Base-by-base conservation (phyloP, 2,797 vertebrate genomes). In the Distichodus sexfasciatus region DNA sequence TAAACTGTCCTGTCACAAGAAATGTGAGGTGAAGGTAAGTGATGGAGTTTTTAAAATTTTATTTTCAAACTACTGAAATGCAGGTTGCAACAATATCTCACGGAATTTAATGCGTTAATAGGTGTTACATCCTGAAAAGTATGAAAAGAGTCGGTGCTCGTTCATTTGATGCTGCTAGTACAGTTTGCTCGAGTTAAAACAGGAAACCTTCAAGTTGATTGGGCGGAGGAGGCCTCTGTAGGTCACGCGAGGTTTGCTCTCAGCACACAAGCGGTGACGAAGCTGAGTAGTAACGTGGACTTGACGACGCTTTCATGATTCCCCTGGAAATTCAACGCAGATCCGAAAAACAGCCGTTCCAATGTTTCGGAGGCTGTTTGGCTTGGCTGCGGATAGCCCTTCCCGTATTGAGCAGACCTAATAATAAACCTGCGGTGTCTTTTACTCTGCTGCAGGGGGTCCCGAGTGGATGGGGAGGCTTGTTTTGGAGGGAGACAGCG, bases 11-110 rank as follows among this genome's bases (percentile, higher is more conserved):
- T 90, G 90, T 79, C 90, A 90, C 85, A 87, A 87, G 85, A 90
- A 90, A 86, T 91, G 90, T 82, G 88, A 89, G 81, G 84, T 80
- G 71, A 90, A 91, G 90, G 90, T 91, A 89, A 89, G 88, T 31
- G 23, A 47, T 33, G 3, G 0, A 28, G 1, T 51, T 17, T 50
- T 1, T 46, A 35, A 28, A 9, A 23, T 47, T 2, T n/a, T n/a
- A n/a, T n/a, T n/a, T n/a, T n/a, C n/a, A n/a, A 14, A 46, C 14
- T 38, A 33, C 36, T 46, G 21, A 46, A 6, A 60, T 0, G 6
- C 11, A 38, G 12, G 17, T 44, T n/a, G 17, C 21, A 24, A 10
- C 17, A 48, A 1, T 4, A 31, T 31, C n/a, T 40, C 0, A 15
- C 24, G 15, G 14, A 14, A 9, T 29, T 29, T 28, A 14, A 4